Conservation (phyloP, 2,797 vertebrate species). For the Thalassophryne amazonica region DNA sequence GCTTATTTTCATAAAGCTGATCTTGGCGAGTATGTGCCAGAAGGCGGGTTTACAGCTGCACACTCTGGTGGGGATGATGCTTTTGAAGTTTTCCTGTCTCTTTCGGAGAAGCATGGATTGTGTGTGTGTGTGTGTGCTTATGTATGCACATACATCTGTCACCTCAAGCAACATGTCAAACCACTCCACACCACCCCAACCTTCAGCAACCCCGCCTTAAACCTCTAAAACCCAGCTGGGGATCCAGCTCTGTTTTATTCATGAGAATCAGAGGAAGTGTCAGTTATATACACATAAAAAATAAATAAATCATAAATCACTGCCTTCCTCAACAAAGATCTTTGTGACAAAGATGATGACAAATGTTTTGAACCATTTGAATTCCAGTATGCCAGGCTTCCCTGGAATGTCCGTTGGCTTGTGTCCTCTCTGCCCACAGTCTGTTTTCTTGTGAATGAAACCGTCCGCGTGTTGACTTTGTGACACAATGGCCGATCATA, state of each 20-base stretch:
- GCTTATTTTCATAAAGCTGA: slow-evolving; percentile 39
- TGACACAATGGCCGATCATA: slow-evolving; percentile 17
- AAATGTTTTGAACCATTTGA: slow-evolving; percentile 14
- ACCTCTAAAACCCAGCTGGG: slow-evolving; percentile 31
- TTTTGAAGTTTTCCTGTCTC: slow-evolving; percentile 43
- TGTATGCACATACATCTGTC: slow-evolving; percentile 2
- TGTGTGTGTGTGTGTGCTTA: slow-evolving; percentile 3
- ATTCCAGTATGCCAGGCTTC: slow-evolving; percentile 45
- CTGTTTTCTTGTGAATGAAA: slow-evolving; percentile 48
- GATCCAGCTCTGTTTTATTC: slow-evolving; percentile 64
- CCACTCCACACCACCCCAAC: slow-evolving; percentile 6
- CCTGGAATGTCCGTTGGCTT: slow-evolving; percentile 49
- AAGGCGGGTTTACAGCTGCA: slow-evolving; percentile 48
- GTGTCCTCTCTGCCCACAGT: slow-evolving; percentile 24
- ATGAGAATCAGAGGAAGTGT: slow-evolving; percentile 56
- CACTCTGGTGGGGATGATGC: slow-evolving; percentile 14
- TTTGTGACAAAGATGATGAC: slow-evolving; percentile 23
- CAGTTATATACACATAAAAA: slow-evolving; percentile 20
- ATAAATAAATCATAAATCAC: neutral
- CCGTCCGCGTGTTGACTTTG: slow-evolving; percentile 29
- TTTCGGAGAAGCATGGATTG: neutral
- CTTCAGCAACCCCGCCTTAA: slow-evolving; percentile 11
- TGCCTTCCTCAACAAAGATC: slow-evolving; percentile 31
- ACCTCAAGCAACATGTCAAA: slow-evolving; percentile 48
- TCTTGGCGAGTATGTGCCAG: slow-evolving; percentile 5